A percentile compares a stretch with the other conserved stretches of the same genome.
Conservation (phyloP, 2,113 vertebrate species). For the Carassius auratus region DNA sequence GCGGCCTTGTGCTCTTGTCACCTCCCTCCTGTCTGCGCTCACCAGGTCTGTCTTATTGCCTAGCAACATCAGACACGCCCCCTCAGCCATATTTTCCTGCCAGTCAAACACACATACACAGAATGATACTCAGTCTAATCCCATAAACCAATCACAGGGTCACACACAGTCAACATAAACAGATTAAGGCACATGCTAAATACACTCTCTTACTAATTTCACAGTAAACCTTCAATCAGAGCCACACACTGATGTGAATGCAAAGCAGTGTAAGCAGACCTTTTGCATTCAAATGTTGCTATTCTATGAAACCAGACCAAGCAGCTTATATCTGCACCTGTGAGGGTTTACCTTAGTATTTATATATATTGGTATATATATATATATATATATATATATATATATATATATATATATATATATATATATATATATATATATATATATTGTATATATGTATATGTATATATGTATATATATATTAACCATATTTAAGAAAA, state of each 20-base stretch:
- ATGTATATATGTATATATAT: too few species aligned
- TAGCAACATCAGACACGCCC: conserved; percentile 79
- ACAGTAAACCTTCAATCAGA: background rate
- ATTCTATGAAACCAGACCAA: background rate
- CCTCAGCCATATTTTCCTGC: conserved; percentile 79
- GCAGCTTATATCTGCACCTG: background rate
- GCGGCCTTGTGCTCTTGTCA: conserved; percentile 74
- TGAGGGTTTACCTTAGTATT: background rate
- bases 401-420: too few species aligned
- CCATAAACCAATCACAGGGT: background rate
- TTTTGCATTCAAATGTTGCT: background rate
- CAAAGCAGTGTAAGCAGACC: background rate
- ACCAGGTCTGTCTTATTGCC: conserved; percentile 80
- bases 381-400: too few species aligned
- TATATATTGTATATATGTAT: too few species aligned
- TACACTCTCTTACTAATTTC: background rate
- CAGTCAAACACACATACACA: background rate
- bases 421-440: too few species aligned
- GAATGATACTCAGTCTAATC: background rate
- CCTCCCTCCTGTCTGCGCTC: conserved; percentile 58
- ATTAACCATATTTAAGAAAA: too few species aligned
- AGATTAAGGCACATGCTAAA: background rate
- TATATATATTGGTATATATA: too few species aligned
- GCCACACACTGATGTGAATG: background rate
- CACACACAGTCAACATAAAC: background rate